Conservation (phyloP, 53 echinoderm and acorn worm species). For the Henricia sp. region DNA sequence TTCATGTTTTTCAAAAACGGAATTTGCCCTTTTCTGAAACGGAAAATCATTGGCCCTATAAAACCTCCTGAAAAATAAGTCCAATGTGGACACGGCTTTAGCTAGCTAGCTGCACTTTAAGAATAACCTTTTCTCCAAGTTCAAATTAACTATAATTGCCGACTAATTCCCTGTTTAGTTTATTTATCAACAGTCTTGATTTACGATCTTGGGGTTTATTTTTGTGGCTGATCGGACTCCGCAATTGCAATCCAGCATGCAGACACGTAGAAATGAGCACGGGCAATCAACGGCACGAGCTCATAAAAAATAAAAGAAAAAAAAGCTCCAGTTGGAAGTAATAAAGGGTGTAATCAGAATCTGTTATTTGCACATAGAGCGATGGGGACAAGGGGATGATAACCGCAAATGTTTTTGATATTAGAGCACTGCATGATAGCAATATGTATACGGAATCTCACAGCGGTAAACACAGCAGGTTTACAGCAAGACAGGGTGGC, state of each 20-base stretch:
- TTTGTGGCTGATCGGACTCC: not conserved
- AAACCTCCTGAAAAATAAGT: no score
- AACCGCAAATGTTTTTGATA: slow-evolving; percentile 32
- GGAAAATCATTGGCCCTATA: no score
- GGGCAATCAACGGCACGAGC: not conserved
- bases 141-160: slow-evolving; percentile 4
- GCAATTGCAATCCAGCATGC: not conserved
- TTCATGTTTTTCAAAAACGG: no score
- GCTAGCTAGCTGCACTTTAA: no score
- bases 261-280: not conserved
- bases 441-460: not conserved
- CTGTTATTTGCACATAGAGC: slow-evolving; percentile 5
- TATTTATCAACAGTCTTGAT: slow-evolving; percentile 18
- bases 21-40: no score
- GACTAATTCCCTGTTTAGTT: slow-evolving; percentile 7
- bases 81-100: no score
- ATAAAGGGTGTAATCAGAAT: not conserved
- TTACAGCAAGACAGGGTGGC: no score
- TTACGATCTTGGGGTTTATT: slow-evolving; percentile 23
- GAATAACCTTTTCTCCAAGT: no score
- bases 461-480: slow-evolving; percentile 20
- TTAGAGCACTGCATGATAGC: not conserved
- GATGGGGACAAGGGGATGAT: not conserved
- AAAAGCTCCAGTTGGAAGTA: no score
- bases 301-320: not conserved